Evolutionary conservation across 2,113 vertebrate genomes (phyloP).

Genomic region (Phalacrocorax aristotelis): DNA sequence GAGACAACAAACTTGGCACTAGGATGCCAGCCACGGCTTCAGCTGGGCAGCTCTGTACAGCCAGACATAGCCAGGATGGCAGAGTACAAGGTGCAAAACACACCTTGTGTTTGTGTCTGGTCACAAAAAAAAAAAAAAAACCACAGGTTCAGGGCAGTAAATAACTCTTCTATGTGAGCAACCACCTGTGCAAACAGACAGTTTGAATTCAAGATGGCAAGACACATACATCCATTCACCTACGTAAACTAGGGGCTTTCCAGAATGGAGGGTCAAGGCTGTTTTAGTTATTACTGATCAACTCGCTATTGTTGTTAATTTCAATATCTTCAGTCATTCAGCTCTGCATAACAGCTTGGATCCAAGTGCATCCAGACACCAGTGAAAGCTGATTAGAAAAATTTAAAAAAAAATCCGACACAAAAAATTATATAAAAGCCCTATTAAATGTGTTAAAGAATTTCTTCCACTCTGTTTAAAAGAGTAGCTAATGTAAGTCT

Average conservation of each 20-base stretch:
- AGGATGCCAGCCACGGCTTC: background rate
- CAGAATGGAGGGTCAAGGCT: background rate
- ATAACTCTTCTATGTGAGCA: background rate
- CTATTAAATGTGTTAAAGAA: background rate
- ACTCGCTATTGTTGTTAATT: background rate
- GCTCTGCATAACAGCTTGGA: background rate
- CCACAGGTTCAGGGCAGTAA: background rate
- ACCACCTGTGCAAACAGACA: background rate
- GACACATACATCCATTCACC: background rate
- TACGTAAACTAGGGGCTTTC: background rate
- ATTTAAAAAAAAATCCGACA: background rate
- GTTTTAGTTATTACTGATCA: background rate
- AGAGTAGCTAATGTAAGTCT: background rate
- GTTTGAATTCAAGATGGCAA: background rate
- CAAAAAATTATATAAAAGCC: background rate
- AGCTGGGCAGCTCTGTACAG: background rate
- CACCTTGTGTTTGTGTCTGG: background rate
- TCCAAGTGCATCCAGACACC: background rate
- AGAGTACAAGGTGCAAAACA: background rate
- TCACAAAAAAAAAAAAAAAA: background rate
- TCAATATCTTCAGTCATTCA: background rate
- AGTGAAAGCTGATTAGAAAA: background rate
- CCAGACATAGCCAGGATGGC: background rate
- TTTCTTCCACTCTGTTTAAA: background rate
- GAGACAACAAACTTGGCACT: background rate